These are phyloP conservation scores for Drosophila malerkotliana DNA, from an alignment of 1,140 invertebrate species.

Conservation along the genomic window DNA sequence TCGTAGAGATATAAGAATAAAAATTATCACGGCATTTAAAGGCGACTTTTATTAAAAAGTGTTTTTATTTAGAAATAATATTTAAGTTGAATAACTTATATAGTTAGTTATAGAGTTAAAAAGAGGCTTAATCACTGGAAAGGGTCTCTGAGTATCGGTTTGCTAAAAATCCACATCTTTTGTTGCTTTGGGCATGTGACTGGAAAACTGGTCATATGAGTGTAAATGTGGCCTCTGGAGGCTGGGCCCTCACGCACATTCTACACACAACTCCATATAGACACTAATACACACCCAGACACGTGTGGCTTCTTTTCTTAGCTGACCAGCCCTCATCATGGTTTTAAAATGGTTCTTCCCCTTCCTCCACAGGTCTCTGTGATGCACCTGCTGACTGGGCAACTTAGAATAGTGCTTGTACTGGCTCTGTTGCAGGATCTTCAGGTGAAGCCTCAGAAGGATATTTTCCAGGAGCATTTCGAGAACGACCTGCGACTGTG, in stretches of 20 bases:
- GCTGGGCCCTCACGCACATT: constrained; percentile 41
- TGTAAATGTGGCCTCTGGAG: constrained; percentile 26
- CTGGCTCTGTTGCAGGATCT: constrained; percentile 43
- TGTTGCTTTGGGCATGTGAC: constrained; percentile 58
- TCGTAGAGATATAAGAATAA: too few relatives aligned
- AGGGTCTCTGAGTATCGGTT: constrained; percentile 29
- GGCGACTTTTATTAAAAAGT: too few relatives aligned
- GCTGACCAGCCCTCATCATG: constrained; percentile 27
- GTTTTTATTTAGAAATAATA: not conserved
- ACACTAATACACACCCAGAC: constrained; percentile 1
- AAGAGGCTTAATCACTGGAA: not conserved
- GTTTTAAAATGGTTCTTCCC: not conserved
- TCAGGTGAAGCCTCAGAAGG: constrained; percentile 21
- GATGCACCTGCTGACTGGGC: constrained; percentile 46
- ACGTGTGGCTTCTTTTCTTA: constrained; percentile 22
- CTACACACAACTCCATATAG: not conserved
- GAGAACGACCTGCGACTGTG: constrained; percentile 40
- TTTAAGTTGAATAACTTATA: not conserved
- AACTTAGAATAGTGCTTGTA: constrained; percentile 42
- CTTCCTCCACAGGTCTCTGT: constrained; percentile 24
- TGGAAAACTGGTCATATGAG: constrained; percentile 58
- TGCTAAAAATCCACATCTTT: not conserved
- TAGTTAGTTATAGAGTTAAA: not conserved
- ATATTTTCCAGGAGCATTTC: constrained; percentile 31
- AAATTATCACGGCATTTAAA: too few relatives aligned